Evolutionary conservation across 2,888 invertebrate species (phyloP).

Genomic region (Lypha dubia): DNA sequence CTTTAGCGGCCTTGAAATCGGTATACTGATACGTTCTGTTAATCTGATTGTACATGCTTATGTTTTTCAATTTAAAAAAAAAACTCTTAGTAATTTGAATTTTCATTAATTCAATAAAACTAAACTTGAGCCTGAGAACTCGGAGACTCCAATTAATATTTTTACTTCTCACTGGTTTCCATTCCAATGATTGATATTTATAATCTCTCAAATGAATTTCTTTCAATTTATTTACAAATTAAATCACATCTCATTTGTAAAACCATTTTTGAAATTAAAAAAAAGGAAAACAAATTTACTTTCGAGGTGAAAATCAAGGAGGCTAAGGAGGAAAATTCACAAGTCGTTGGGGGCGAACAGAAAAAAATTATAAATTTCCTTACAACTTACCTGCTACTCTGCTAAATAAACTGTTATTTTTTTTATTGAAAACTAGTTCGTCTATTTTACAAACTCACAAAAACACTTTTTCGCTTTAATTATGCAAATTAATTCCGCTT

Average conservation of each 20-base stretch:
- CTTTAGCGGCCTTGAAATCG: too few relatives aligned
- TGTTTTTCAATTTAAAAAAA: too few relatives aligned
- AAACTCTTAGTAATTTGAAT: too few relatives aligned
- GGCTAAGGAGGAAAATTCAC: neutral
- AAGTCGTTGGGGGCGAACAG: neutral
- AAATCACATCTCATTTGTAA: neutral
- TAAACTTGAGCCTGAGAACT: too few relatives aligned
- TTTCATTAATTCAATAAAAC: too few relatives aligned
- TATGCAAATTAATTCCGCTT: conserved; percentile 67
- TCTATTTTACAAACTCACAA: conserved; percentile 23
- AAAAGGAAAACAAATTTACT: neutral
- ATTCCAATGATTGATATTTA: neutral
- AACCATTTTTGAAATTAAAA: too few relatives aligned
- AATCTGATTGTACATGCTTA: too few relatives aligned
- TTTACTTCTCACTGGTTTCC: too few relatives aligned
- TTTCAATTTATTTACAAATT: neutral
- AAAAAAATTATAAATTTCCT: conserved; percentile 11
- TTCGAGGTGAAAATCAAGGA: neutral
- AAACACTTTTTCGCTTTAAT: conserved; percentile 40
- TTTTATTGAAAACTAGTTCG: conserved; percentile 16
- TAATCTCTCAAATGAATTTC: neutral
- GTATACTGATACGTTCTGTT: too few relatives aligned
- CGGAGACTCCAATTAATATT: too few relatives aligned
- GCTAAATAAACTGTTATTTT: conserved; percentile 14
- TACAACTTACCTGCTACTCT: conserved; percentile 30